Base-by-base conservation (phyloP, 2,888 invertebrate genomes). In the Hymenopus coronatus region DNA sequence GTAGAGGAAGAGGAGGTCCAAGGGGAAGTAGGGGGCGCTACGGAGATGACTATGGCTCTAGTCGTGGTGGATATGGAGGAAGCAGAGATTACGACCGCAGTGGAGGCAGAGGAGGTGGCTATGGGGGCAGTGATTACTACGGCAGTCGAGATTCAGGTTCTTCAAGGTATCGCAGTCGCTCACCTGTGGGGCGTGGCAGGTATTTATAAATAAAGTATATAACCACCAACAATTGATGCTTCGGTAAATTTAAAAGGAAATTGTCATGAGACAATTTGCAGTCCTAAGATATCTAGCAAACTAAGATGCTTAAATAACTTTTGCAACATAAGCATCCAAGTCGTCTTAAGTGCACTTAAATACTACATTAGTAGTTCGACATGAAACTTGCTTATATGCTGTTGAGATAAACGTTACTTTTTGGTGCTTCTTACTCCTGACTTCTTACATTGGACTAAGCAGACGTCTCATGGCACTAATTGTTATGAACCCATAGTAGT, bases 81-180 rank as follows among this genome's bases (percentile, higher is more conserved):
- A 91, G 93, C 83, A 93, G 93, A 89, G 93, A 93, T 91, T 92
- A 93, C 91, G 91, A 92, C 88, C 92, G 93, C 90, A 93, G 92
- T 90, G 91, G 92, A 90, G 93, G 93, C 91, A 92, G 93, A 91
- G 92, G 93, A 91, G 92, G 92, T 91, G 92, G 92, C 91, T 93
- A 93, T 90, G 91, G 93, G 92, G 90, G 94, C 90, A 93, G 93
- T 90, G 93, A 93, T 90, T 94, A 94, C 91, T 93, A 94, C 90
- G 93, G 93, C 91, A 94, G 94, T 91, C 94, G 94, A 93, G 94
- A 94, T 93, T 94, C 94, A 94, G 92, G 92, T 91, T 93, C 93
- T 90, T 93, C 94, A 91, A 93, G 94, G 92, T 94, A 94, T 92
- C 93, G 94, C 91, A 94, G 94, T 92, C 94, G 94, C 90, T 94